Conservation (phyloP, 2,113 vertebrate species). For the Psephotus haematonotus region DNA sequence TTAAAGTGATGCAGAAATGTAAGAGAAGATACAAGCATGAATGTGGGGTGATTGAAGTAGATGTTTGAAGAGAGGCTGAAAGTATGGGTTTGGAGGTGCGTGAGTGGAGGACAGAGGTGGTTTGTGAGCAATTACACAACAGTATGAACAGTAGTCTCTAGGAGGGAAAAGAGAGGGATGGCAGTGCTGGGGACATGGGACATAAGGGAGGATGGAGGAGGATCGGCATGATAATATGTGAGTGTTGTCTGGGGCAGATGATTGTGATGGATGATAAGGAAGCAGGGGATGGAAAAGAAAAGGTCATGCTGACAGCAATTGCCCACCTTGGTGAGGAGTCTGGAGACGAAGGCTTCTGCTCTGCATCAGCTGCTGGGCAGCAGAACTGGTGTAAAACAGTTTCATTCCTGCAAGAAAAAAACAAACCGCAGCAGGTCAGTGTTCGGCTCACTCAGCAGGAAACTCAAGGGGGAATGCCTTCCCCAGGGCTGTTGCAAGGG, state of each 20-base stretch:
- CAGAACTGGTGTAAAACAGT: constrained; percentile 98
- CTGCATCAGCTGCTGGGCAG: constrained; percentile 92
- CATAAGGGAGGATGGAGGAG: background rate
- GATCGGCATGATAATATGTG: background rate
- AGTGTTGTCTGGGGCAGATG: background rate
- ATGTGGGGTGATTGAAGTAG: background rate
- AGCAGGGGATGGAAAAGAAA: background rate
- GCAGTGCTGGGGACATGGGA: background rate
- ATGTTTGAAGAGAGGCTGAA: background rate
- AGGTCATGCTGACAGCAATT: background rate
- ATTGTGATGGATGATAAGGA: background rate
- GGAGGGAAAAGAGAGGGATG: background rate
- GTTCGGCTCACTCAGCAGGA: constrained; percentile 9
- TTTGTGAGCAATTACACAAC: background rate
- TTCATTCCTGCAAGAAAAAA: constrained; percentile 86
- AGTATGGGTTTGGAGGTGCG: background rate
- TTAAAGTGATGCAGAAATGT: background rate
- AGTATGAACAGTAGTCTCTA: background rate
- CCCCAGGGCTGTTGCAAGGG: background rate
- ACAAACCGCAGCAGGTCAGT: constrained; percentile 28
- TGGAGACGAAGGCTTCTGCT: constrained; percentile 81
- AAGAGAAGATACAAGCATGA: background rate
- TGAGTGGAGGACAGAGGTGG: background rate
- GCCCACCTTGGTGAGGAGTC: constrained; percentile 78
- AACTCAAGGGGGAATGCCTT: background rate